Base-by-base conservation (phyloP, 2,113 vertebrate species). In the Bufo bufo region DNA sequence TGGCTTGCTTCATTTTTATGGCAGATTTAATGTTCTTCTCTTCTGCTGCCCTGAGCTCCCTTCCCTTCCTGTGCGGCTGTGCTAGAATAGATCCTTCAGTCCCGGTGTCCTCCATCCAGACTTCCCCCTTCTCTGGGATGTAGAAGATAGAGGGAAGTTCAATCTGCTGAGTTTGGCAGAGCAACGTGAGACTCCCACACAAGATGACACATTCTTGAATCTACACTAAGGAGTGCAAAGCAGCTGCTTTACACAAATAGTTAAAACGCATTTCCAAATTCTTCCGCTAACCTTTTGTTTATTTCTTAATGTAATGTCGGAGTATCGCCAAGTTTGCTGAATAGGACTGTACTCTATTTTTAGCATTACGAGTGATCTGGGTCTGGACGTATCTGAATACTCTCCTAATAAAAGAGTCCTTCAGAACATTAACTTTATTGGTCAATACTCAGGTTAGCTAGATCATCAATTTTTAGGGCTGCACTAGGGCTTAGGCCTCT, bases 171-270 rank as follows among this genome's bases (percentile, higher is more conserved):
- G 82, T n/a, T 56, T 78, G 93, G 93, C 95, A 93, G 92, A 93
- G 92, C 92, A 94, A 92, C 94, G 96, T 95, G 94, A 95, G 94
- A 80, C 91, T 95, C 91, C 92, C 92, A 77, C 6, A 2, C 0
- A 54, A 50, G 72, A 87, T 89, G 93, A 95, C 94, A 94, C 95
- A 95, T 96, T 95, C 95, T 94, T 93, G 91, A 91, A 89, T 88
- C 1, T 74, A 20, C 19, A 69, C 82, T 59, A 65, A 0, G 20
- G 61, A 80, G 58, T 72, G 78, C 13, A 0, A 78, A 59, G 13
- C 86, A 87, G 86, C 78, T 87, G 79, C 56, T 45, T 19, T 10
- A 58, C 14, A 71, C n/a, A 72, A 81, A 71, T 12, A 47, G 65
- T 80, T 81, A 71, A 81, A 19, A 10, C 11, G 45, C 3, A 17